Conservation (phyloP, 2,888 invertebrate species). For the Cactoblastis cactorum region DNA sequence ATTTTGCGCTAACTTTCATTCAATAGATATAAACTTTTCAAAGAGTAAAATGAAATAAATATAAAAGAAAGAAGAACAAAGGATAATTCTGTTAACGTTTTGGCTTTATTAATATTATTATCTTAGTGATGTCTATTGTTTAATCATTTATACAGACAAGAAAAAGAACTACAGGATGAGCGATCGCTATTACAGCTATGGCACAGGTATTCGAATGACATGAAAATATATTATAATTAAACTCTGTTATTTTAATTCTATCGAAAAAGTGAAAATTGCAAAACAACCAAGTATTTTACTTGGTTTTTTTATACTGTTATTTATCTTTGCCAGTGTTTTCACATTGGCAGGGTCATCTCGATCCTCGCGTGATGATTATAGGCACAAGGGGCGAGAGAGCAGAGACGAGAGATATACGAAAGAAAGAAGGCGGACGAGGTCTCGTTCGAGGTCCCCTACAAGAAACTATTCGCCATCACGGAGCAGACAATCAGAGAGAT, state of each 20-base stretch:
- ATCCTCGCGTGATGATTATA: constrained; percentile 78
- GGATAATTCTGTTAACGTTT: no score
- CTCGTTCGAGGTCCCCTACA: constrained; percentile 48
- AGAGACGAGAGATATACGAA: constrained; percentile 20
- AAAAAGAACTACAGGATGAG: constrained; percentile 40
- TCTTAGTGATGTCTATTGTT: not conserved
- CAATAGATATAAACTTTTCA: no score
- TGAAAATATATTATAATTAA: constrained; percentile 25
- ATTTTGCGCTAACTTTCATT: no score
- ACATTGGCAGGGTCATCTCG: constrained; percentile 85
- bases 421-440: constrained; percentile 32
- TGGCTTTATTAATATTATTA: not conserved
- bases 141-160: not conserved
- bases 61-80: no score
- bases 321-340: constrained; percentile 87
- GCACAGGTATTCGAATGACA: constrained; percentile 60
- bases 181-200: constrained; percentile 45
- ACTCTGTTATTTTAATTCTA: no score
- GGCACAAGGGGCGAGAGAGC: constrained; percentile 42
- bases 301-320: constrained; percentile 50
- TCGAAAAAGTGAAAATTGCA: constrained; percentile 27
- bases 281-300: constrained; percentile 33
- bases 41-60: no score
- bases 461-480: constrained; percentile 35
- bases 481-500: constrained; percentile 27